These are phyloP conservation scores for Callosobruchus maculatus DNA, from an alignment of 2,888 invertebrate species.

Conservation along the genomic window DNA sequence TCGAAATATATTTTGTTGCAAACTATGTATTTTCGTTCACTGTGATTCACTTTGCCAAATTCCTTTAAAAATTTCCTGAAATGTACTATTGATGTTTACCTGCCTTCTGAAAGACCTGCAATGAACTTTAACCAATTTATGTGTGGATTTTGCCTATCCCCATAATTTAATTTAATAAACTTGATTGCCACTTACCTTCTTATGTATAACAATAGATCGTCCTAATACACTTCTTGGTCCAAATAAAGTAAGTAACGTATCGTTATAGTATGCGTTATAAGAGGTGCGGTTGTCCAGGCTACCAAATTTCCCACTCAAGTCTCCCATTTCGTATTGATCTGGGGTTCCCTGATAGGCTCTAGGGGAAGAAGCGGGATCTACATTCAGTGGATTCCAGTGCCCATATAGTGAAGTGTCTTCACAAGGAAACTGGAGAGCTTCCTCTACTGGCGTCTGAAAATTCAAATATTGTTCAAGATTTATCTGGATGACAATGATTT, in stretches of 20 bases:
- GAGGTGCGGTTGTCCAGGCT: slow-evolving; percentile 62
- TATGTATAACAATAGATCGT: slow-evolving; percentile 81
- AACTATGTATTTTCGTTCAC: no score
- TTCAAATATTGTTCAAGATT: slow-evolving; percentile 5
- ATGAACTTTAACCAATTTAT: no score
- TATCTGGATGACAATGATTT: no score
- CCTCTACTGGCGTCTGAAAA: slow-evolving; percentile 74
- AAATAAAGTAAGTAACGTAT: slow-evolving; percentile 76
- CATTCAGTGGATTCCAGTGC: slow-evolving; percentile 81
- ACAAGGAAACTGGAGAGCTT: slow-evolving; percentile 82
- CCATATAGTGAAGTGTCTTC: slow-evolving; percentile 77
- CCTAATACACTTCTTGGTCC: slow-evolving; percentile 80
- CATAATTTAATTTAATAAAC: no score
- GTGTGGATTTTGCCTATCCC: no score
- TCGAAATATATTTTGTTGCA: no score
- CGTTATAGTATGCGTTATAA: slow-evolving; percentile 64
- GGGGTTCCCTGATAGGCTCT: slow-evolving; percentile 61
- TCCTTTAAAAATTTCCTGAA: no score
- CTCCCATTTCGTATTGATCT: slow-evolving; percentile 85
- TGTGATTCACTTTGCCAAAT: no score
- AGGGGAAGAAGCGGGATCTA: slow-evolving; percentile 62
- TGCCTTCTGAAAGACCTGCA: no score
- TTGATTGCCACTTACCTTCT: slow-evolving; percentile 51
- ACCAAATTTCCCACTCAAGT: slow-evolving; percentile 84
- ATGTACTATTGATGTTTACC: no score